Percentiles rank a stretch among this genome's conserved stretches.
Evolutionary conservation across 2,113 vertebrate species (phyloP).

Genomic region (Podocnemis expansa): DNA sequence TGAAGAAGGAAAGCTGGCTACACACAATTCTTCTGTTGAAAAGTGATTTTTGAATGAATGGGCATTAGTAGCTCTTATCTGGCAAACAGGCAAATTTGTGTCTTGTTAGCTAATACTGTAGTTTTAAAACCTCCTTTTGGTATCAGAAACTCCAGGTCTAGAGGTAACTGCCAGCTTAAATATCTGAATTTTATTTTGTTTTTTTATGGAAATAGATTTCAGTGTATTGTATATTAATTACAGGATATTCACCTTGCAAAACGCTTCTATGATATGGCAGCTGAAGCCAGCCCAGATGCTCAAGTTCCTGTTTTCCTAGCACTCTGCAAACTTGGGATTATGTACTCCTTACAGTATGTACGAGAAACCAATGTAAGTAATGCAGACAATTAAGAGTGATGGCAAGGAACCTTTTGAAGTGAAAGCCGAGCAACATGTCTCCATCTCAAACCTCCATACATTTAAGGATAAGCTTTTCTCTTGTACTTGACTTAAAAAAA

Average conservation of each 20-base stretch:
- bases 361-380: slow-evolving; percentile 92
- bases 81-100: not conserved
- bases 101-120: not conserved
- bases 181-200: not conserved
- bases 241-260: slow-evolving; percentile 98
- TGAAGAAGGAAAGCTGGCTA: not conserved
- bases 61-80: not conserved
- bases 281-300: slow-evolving; percentile 95
- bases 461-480: not conserved
- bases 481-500: not conserved
- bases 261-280: slow-evolving; percentile 98
- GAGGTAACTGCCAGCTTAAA: not conserved
- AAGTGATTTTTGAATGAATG: not conserved
- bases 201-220: slow-evolving; percentile 7
- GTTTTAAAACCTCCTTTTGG: not conserved
- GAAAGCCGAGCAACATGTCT: not conserved
- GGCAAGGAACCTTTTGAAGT: not conserved
- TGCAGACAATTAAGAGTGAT: not conserved
- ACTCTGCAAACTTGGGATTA: slow-evolving; percentile 91
- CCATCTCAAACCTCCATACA: not conserved
- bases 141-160: not conserved
- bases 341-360: slow-evolving; percentile 92
- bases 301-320: slow-evolving; percentile 98
- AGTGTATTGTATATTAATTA: slow-evolving; percentile 12
- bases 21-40: not conserved